Evolutionary conservation across 2,888 invertebrate species (phyloP).

Genomic region (Loripinus fragilis): DNA sequence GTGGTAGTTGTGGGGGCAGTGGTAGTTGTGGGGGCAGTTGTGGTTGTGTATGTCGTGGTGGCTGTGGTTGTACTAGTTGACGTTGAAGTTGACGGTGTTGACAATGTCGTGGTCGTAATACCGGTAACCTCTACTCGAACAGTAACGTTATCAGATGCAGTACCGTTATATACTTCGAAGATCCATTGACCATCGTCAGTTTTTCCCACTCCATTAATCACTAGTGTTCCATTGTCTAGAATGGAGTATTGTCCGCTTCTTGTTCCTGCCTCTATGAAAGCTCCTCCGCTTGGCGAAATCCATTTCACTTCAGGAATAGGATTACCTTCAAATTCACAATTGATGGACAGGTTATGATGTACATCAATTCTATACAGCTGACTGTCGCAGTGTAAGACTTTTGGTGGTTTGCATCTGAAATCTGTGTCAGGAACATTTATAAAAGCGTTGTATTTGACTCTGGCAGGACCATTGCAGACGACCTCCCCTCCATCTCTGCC

Average conservation of each 20-base stretch:
- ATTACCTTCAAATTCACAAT: constrained; percentile 61
- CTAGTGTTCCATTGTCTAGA: constrained; percentile 59
- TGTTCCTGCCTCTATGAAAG: constrained; percentile 41
- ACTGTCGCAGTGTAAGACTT: constrained; percentile 55
- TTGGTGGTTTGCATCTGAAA: constrained; percentile 62
- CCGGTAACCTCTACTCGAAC: constrained; percentile 44
- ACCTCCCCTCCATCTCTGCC: constrained; percentile 44
- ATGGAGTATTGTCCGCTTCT: constrained; percentile 35
- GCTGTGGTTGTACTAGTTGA: constrained; percentile 42
- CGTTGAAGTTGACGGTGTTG: constrained; percentile 47
- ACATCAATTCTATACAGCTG: constrained; percentile 35
- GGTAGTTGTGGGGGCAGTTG: constrained; percentile 22
- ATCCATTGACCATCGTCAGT: constrained; percentile 57
- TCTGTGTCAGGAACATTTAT: constrained; percentile 53
- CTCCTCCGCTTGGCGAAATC: constrained; percentile 51
- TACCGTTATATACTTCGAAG: constrained; percentile 47
- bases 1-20: constrained; percentile 29
- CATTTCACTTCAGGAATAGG: constrained; percentile 65
- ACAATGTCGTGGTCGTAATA: constrained; percentile 49
- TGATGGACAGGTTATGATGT: constrained; percentile 46
- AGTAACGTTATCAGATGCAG: constrained; percentile 43
- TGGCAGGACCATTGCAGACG: constrained; percentile 60
- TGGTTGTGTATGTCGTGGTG: constrained; percentile 37
- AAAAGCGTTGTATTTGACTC: constrained; percentile 51
- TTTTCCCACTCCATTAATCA: constrained; percentile 41